Conservation (phyloP, 2,113 vertebrate genomes). For the Salvelinus alpinus region DNA sequence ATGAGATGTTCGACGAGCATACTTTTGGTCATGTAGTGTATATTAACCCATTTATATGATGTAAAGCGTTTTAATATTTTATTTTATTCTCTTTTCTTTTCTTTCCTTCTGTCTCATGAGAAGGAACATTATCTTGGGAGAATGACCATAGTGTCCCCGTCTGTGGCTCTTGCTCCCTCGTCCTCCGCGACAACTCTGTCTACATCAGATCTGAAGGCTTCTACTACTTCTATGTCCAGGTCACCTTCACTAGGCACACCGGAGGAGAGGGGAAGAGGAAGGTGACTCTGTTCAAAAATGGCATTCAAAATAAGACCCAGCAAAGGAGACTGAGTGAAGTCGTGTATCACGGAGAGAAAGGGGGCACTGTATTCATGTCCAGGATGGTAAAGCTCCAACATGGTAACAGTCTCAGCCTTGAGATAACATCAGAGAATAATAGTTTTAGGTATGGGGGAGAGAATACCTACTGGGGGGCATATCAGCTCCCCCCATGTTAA, state of each 20-base stretch:
- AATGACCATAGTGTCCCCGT: fast-evolving
- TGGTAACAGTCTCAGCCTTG: conserved; percentile 45
- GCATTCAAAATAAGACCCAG: fast-evolving
- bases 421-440: not conserved
- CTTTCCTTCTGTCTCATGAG: not conserved
- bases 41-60: too few species aligned
- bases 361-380: conserved; percentile 45
- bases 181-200: conserved; percentile 21
- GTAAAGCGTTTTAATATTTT: not conserved
- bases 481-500: conserved; percentile 35
- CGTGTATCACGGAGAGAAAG: not conserved
- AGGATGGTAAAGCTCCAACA: conserved; percentile 29
- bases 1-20: too few species aligned
- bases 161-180: conserved; percentile 11
- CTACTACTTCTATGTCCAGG: conserved; percentile 64
- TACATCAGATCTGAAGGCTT: not conserved
- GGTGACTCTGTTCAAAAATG: conserved; percentile 45
- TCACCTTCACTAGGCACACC: conserved; percentile 2
- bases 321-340: conserved; percentile 17
- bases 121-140: fast-evolving
- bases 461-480: conserved; percentile 64
- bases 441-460: not conserved
- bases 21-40: too few species aligned
- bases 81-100: not conserved
- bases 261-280: fast-evolving